These are phyloP conservation scores for Seriola rivoliana DNA, from an alignment of 2,113 vertebrate genomes.

Conservation along the genomic window DNA sequence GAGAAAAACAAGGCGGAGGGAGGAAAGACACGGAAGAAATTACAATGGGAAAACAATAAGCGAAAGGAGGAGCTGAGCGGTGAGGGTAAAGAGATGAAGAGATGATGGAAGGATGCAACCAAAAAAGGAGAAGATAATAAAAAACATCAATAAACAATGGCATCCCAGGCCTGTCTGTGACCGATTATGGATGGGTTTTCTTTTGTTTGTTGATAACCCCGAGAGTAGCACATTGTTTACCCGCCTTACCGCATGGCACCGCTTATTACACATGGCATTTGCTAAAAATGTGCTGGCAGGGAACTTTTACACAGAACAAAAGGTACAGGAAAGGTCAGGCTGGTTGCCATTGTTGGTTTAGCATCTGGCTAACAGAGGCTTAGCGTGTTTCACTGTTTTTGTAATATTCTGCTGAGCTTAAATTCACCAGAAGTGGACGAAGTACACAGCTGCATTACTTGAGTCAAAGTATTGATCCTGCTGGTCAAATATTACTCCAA, in stretches of 20 bases:
- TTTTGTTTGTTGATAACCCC: conserved; percentile 66
- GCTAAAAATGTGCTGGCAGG: conserved; percentile 62
- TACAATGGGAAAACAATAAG: conserved; percentile 20
- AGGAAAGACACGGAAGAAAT: conserved; percentile 34
- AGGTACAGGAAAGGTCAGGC: conserved; percentile 45
- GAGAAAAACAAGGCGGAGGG: not conserved
- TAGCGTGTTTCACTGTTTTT: conserved; percentile 23
- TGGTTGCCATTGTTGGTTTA: conserved; percentile 43
- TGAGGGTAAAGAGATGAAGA: conserved; percentile 18
- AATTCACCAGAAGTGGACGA: not conserved
- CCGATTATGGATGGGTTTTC: conserved; percentile 45
- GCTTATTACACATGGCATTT: conserved; percentile 55
- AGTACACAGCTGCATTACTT: too few relatives aligned
- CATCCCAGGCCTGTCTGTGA: conserved; percentile 36
- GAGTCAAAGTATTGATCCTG: too few relatives aligned
- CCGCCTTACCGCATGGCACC: conserved; percentile 52
- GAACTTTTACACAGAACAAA: conserved; percentile 49
- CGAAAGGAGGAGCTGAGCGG: not conserved
- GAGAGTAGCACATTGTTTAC: conserved; percentile 52
- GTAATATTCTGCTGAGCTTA: conserved; percentile 1
- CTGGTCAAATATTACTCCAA: too few relatives aligned
- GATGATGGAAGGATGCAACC: conserved; percentile 36
- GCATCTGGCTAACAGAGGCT: conserved; percentile 32
- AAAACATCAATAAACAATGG: conserved; percentile 52
- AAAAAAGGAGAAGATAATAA: conserved; percentile 35